phyloP scores from a whole-genome alignment of 2,113 vertebrate species.

The Zosterops borbonicus region DNA sequence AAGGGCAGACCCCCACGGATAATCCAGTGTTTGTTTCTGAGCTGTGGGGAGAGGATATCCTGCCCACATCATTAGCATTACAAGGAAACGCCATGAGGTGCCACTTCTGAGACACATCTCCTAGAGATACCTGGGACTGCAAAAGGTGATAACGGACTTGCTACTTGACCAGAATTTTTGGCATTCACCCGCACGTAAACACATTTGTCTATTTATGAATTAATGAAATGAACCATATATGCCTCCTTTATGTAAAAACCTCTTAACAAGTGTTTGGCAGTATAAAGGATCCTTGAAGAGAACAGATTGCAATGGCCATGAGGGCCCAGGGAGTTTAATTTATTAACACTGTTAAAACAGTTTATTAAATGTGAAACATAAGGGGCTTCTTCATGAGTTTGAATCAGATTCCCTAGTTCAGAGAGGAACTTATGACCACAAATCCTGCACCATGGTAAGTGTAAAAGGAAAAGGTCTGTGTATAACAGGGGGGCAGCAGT shows the following conservation, averaged over 20 bases:
- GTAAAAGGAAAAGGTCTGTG: background rate
- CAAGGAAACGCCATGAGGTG: fast-evolving
- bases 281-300: background rate
- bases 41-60: too few species aligned
- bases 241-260: background rate
- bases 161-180: background rate
- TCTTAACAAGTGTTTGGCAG: background rate
- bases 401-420: background rate
- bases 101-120: background rate
- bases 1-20: fast-evolving
- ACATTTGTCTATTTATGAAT: background rate
- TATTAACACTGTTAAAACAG: background rate
- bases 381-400: background rate
- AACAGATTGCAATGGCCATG: background rate
- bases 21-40: background rate
- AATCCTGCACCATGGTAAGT: background rate
- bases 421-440: background rate
- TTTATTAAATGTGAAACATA: background rate
- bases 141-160: background rate
- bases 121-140: background rate
- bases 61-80: background rate
- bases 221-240: background rate
- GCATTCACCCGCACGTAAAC: background rate
- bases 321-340: background rate
- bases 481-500: background rate